phyloP scores from a whole-genome alignment of 2,888 invertebrate genomes.

The Sphecodes monilicornis region DNA sequence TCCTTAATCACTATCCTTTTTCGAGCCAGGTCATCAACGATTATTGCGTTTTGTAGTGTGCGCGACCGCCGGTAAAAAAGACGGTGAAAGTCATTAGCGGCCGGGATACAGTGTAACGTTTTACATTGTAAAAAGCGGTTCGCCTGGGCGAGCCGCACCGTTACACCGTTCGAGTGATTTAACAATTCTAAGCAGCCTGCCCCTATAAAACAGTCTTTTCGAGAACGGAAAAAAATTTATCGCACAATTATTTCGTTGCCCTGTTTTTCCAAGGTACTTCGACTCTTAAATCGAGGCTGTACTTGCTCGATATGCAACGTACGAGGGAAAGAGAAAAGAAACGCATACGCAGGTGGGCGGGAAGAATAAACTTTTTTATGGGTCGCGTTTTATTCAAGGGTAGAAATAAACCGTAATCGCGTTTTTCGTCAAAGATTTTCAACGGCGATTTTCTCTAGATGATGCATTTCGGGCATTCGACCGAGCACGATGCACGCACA shows the following conservation, averaged over 20 bases:
- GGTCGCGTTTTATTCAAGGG: neutral
- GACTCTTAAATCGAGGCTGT: neutral
- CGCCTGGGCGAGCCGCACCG: neutral
- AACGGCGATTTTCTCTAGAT: neutral
- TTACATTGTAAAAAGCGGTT: conserved; percentile 26
- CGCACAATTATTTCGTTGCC: neutral
- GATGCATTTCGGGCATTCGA: neutral
- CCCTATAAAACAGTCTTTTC: neutral
- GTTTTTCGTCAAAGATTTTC: conserved; percentile 11
- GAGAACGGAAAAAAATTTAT: conserved; percentile 4
- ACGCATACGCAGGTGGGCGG: neutral
- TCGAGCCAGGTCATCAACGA: conserved; percentile 42
- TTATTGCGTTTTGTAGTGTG: conserved; percentile 52
- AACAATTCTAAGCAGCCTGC: conserved; percentile 8
- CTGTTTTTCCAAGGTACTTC: neutral
- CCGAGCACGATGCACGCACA: neutral
- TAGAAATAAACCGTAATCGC: conserved; percentile 18
- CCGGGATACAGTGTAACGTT: conserved; percentile 42
- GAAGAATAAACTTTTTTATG: conserved; percentile 14
- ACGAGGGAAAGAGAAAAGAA: neutral
- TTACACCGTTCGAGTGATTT: conserved; percentile 14
- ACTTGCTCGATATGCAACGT: neutral
- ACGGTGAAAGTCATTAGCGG: conserved; percentile 64
- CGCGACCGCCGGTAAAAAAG: conserved; percentile 49
- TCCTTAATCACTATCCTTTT: conserved; percentile 54